Evolutionary conservation across 2,888 invertebrate species (phyloP), one percentile per base, ranked within the genome.

Genomic region (Drosophila affinis): DNA sequence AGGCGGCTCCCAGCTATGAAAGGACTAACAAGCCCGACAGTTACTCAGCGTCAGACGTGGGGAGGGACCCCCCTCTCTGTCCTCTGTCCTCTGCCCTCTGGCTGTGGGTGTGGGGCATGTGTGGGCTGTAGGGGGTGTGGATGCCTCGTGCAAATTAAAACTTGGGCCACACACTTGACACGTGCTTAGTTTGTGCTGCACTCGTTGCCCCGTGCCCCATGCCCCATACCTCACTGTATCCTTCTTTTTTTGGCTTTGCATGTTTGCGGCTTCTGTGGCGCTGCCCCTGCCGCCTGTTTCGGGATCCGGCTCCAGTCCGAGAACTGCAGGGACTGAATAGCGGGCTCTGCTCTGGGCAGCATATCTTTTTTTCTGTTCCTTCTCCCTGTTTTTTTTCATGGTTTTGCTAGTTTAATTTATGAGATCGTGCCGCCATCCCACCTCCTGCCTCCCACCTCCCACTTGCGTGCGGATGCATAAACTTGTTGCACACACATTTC

Each of bases 121-220:
- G 54, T 21, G 21, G 17, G 24, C 6, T 18, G 10, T 45, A 6
- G 47, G 45, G 64, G 45, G 24, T 59, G 57, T 6, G n/a, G 39
- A 2, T 7, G 3, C 65, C 69, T 52, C 77, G 72, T 74, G 72
- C 83, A 89, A 85, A 89, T 89, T 89, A 89, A 89, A 89, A 82
- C 83, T 89, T 89, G 86, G 85, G 70, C 75, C 79, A 65, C 88
- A 82, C 85, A 79, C 89, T 86, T 83, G 85, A 89, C 88, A 86
- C 88, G 87, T 83, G 86, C 89, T 85, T 79, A 85, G 88, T 65
- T 62, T 68, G 57, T 71, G 72, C 74, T 27, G 58, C 70, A 52
- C 27, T 46, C 72, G 54, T 46, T 52, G 32, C 39, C n/a, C 48
- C 39, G 46, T 54, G 27, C 9, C 49, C 54, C 34, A 17, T 18